Conservation (phyloP, 2,797 vertebrate genomes). For the Phaenicophaeus curvirostris region DNA sequence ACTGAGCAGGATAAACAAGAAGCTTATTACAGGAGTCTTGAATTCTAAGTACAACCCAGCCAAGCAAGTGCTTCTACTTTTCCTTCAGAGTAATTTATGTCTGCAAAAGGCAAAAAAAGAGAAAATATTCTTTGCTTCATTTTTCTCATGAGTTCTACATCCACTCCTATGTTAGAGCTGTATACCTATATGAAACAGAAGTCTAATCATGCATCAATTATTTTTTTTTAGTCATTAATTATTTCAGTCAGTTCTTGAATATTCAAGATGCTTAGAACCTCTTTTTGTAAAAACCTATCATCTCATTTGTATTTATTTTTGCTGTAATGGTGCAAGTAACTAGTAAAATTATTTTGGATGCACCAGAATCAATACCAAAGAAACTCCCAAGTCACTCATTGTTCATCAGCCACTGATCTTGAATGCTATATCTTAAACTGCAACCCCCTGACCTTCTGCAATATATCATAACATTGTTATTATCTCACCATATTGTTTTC, state of each 20-base stretch:
- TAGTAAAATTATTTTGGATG: background rate
- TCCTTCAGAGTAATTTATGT: background rate
- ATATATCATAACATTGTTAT: background rate
- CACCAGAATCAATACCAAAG: background rate
- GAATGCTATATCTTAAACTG: slow-evolving; percentile 18
- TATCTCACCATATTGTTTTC: background rate
- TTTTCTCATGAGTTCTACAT: background rate
- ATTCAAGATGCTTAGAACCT: background rate
- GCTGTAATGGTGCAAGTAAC: background rate
- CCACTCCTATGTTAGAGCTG: background rate
- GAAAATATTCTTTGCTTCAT: background rate
- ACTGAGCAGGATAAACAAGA: background rate
- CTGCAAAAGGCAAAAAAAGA: background rate
- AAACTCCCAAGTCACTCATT: slow-evolving; percentile 14
- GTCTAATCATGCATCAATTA: background rate
- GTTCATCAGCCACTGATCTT: background rate
- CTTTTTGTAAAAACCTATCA: background rate
- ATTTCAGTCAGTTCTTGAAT: background rate
- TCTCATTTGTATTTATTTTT: background rate
- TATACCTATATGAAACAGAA: background rate
- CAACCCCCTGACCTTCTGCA: background rate
- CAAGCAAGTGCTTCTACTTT: background rate
- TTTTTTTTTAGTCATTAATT: background rate
- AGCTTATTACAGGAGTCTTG: background rate
- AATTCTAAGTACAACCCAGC: background rate